A percentile compares a stretch with the other conserved stretches of the same genome.
These are phyloP conservation scores for Pseudolaguvia tuberculata DNA, from an alignment of 2,113 vertebrate genomes.

Conservation along the genomic window DNA sequence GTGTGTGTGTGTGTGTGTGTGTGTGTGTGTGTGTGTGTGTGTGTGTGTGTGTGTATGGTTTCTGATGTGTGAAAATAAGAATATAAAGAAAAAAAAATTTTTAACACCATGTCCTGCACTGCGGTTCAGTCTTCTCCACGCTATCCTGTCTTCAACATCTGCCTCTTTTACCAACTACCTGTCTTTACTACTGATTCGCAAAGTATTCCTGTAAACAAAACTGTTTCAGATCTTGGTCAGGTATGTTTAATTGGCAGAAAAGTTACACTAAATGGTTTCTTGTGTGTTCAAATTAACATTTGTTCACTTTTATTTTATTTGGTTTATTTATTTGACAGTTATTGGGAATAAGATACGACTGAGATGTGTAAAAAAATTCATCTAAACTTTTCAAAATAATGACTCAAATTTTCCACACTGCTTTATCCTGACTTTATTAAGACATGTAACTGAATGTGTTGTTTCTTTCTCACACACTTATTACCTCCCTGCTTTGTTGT, in stretches of 20 bases:
- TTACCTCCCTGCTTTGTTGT: background rate
- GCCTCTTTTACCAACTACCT: no score
- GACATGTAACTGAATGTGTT: background rate
- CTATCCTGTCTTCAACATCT: no score
- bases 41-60: no score
- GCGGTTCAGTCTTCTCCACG: no score
- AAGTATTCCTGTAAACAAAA: background rate
- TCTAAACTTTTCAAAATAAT: background rate
- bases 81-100: no score
- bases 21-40: no score
- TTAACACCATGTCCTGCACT: no score
- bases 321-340: background rate
- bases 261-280: background rate
- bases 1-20: no score
- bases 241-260: background rate
- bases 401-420: constrained; percentile 2
- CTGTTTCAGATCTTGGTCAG: background rate
- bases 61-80: no score
- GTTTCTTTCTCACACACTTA: background rate
- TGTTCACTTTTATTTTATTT: background rate
- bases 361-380: background rate
- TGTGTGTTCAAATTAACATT: background rate
- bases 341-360: background rate
- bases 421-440: background rate
- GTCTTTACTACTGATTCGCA: background rate